phyloP scores from a whole-genome alignment of 2,888 invertebrate species.

The Gordius sp. region DNA sequence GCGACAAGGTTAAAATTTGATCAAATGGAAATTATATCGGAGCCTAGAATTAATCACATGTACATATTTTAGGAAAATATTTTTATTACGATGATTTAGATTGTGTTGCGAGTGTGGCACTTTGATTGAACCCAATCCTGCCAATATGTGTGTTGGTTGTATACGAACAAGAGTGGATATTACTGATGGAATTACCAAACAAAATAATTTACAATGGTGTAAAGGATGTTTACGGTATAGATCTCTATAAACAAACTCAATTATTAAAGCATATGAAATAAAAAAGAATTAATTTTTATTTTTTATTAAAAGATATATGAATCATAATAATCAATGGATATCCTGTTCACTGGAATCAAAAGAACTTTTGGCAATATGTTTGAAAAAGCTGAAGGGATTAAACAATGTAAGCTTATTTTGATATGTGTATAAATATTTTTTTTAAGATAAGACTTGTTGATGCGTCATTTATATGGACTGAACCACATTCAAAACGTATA shows the following conservation, averaged over 20 bases:
- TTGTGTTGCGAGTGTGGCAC: slow-evolving; percentile 80
- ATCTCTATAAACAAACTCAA: too few relatives aligned
- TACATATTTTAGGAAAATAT: too few relatives aligned
- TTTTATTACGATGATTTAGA: too few relatives aligned
- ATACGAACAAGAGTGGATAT: slow-evolving; percentile 69
- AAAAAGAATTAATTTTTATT: too few relatives aligned
- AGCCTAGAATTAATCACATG: too few relatives aligned
- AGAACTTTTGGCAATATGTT: slow-evolving; percentile 41
- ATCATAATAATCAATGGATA: slow-evolving; percentile 68
- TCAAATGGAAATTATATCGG: too few relatives aligned
- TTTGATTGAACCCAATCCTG: slow-evolving; percentile 68
- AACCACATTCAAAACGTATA: slow-evolving; percentile 84
- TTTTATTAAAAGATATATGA: slow-evolving; percentile 49
- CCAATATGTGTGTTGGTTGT: slow-evolving; percentile 89
- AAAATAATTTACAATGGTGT: slow-evolving; percentile 31
- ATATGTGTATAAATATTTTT: slow-evolving; percentile 14
- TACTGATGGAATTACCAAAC: slow-evolving; percentile 78
- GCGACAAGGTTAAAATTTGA: too few relatives aligned
- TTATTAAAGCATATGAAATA: too few relatives aligned
- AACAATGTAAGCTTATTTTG: neutral
- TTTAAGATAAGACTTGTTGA: slow-evolving; percentile 57
- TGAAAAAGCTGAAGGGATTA: slow-evolving; percentile 56
- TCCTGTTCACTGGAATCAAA: slow-evolving; percentile 31
- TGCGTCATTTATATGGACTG: slow-evolving; percentile 93
- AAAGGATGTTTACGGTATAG: slow-evolving; percentile 12